Evolutionary conservation across 1,140 invertebrate species (phyloP), one percentile per base, ranked within the genome.

Genomic region (Drosophila carrolli): DNA sequence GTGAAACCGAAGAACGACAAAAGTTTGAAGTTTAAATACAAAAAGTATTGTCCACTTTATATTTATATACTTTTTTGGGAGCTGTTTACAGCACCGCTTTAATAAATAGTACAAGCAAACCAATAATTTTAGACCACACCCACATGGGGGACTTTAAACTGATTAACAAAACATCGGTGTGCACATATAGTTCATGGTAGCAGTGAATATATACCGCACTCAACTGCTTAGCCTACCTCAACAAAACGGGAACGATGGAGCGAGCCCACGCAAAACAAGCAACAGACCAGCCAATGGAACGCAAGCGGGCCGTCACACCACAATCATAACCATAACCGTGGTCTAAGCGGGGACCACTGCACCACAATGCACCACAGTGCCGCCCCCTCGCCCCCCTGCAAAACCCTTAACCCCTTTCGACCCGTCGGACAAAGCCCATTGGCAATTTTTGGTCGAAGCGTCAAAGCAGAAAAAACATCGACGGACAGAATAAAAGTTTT

Each of bases 401-500:
- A 51, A 55, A 38, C 37, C 32, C 23, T n/a, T 29, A 10, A 19
- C 13, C 54, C 32, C 57, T 37, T 50, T 9, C 50, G 40, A 32
- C 23, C 46, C 16, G 38, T 48, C 48, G 38, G 37, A 41, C 75
- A 74, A 71, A 78, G 78, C 77, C 72, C 84, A 78, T 86, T 83
- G 83, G 75, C 84, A 89, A 76, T 88, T 88, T 88, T 88, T 79
- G 84, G 79, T 71, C 55, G 62, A 55, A 77, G 83, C 83, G 83
- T 88, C 84, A 88, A 88, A 88, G 83, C 84, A 88, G 84, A 88
- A 88, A 88, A 88, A 88, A 89, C 83, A 89, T 70, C 62, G 54
- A 44, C 32, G 81, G 72, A 68, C 84, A 86, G 78, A 86, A 86
- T 86, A 88, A 73, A 89, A 88, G 75, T 88, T 83, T 65, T 60